These are phyloP conservation scores for Polietes domitor DNA, from an alignment of 2,888 invertebrate species.

Conservation along the genomic window DNA sequence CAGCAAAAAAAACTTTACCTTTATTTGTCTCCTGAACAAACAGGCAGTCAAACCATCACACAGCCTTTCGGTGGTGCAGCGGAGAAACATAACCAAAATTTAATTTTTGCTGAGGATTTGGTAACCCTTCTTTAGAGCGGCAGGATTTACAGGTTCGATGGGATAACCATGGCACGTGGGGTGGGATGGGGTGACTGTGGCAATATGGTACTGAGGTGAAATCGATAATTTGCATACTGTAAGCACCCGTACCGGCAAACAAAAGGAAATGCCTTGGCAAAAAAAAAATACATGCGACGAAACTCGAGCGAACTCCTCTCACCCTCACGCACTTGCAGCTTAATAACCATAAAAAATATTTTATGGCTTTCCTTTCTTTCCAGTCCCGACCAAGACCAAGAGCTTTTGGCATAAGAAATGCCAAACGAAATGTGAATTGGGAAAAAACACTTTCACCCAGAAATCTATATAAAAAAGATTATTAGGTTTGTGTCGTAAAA, in stretches of 20 bases:
- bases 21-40: constrained; percentile 13
- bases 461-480: constrained; percentile 38
- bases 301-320: not conserved
- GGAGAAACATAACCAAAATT: constrained; percentile 31
- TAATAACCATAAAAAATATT: constrained; percentile 50
- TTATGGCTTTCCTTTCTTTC: constrained; percentile 38
- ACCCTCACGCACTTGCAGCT: not conserved
- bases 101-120: constrained; percentile 27
- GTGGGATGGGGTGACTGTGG: not conserved
- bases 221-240: constrained; percentile 55
- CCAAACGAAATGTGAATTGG: not conserved
- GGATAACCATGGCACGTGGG: too few relatives aligned
- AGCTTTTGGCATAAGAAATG: constrained; percentile 33
- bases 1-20: not conserved
- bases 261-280: not conserved
- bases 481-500: constrained; percentile 50
- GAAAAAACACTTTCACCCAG: constrained; percentile 2
- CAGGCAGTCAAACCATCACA: not conserved
- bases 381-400: not conserved
- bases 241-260: not conserved
- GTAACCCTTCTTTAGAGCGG: not conserved
- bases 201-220: constrained; percentile 41
- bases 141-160: too few relatives aligned
- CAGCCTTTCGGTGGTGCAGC: not conserved
- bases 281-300: not conserved